Percentiles rank a stretch among this genome's conserved stretches.
Conservation (phyloP, 2,113 vertebrate species). For the Arothron firmamentum region DNA sequence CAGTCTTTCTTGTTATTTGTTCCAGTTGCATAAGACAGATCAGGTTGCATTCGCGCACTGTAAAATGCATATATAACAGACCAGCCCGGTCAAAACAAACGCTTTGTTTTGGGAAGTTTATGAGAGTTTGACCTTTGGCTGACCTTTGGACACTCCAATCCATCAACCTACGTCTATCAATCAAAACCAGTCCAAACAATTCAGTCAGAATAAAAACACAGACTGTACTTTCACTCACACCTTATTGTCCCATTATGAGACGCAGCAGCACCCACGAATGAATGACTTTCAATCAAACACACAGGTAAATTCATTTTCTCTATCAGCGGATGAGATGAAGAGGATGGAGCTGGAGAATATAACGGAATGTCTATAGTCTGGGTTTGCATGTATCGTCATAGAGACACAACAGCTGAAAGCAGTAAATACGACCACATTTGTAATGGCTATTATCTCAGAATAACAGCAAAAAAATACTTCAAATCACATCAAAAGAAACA, state of each 20-base stretch:
- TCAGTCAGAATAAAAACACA: constrained; percentile 28
- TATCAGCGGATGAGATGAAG: constrained; percentile 29
- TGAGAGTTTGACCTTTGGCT: neutral
- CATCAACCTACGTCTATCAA: constrained; percentile 17
- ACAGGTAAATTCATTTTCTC: constrained; percentile 30
- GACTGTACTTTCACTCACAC: constrained; percentile 40
- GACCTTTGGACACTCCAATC: constrained; percentile 12
- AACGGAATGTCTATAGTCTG: constrained; percentile 8
- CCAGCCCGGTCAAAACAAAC: constrained; percentile 24
- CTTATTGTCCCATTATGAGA: constrained; percentile 68
- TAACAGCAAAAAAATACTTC: constrained; percentile 36
- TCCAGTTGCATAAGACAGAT: constrained; percentile 59
- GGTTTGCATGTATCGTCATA: constrained; percentile 30
- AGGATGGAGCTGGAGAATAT: constrained; percentile 24
- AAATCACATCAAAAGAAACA: constrained; percentile 23
- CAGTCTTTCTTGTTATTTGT: constrained; percentile 13
- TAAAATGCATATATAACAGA: constrained; percentile 59
- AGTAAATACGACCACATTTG: constrained; percentile 29
- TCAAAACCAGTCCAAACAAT: constrained; percentile 31
- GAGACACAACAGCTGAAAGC: constrained; percentile 35
- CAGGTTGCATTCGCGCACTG: constrained; percentile 42
- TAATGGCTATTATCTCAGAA: constrained; percentile 37
- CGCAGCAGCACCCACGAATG: constrained; percentile 57
- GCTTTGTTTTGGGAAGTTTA: constrained; percentile 1
- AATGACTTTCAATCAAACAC: constrained; percentile 50